phyloP scores from a whole-genome alignment of 2,797 vertebrate species.

The Acanthopagrus latus region DNA sequence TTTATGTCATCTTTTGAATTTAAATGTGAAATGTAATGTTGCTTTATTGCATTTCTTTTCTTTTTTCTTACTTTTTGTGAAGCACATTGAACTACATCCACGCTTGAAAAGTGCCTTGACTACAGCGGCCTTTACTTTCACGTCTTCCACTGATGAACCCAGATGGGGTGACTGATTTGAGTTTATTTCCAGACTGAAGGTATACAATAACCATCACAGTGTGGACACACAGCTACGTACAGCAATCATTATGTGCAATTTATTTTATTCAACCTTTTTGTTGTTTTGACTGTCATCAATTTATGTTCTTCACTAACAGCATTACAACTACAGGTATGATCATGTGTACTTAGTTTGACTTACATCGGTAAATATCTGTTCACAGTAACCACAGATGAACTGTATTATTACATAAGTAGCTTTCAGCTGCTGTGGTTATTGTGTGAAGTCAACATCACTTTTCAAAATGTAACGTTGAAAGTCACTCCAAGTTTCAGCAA shows the following conservation, averaged over 20 bases:
- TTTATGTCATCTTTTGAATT: background rate
- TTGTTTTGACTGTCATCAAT: background rate
- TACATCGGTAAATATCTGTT: background rate
- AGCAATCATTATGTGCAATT: background rate
- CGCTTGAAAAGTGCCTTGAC: background rate
- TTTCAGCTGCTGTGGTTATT: background rate
- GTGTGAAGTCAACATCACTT: background rate
- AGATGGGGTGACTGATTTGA: background rate
- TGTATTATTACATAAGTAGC: background rate
- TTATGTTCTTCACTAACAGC: background rate
- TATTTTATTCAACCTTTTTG: background rate
- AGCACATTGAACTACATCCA: background rate
- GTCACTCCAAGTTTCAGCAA: background rate
- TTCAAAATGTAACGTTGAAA: background rate
- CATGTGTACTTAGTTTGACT: background rate
- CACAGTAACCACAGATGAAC: no score
- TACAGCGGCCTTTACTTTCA: background rate
- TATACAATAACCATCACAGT: background rate
- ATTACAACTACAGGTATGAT: background rate
- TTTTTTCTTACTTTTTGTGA: background rate
- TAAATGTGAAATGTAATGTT: background rate
- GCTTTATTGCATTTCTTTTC: background rate
- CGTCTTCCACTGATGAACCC: background rate
- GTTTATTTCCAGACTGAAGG: background rate
- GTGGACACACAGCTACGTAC: background rate